Conservation (phyloP, 1,140 invertebrate genomes). For the Drosophila subobscura region DNA sequence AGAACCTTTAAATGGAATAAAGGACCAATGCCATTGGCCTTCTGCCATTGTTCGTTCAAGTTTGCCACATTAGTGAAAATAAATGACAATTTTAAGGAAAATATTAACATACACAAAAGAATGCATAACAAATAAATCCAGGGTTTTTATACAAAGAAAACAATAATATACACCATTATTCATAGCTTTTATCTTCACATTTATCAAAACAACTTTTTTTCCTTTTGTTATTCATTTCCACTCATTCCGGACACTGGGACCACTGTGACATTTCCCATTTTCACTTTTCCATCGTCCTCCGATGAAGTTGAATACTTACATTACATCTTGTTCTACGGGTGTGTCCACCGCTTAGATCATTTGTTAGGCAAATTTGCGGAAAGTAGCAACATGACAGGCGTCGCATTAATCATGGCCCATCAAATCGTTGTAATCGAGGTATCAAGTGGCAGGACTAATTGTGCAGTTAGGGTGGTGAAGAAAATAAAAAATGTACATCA, state of each 20-base stretch:
- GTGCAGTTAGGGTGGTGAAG: conserved; percentile 3
- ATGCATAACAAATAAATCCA: conserved; percentile 19
- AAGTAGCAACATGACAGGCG: conserved; percentile 62
- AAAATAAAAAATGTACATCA: conserved; percentile 1
- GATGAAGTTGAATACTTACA: conserved; percentile 25
- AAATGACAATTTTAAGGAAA: too few relatives aligned
- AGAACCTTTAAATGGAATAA: not conserved
- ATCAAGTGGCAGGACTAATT: conserved; percentile 69
- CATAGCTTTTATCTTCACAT: conserved; percentile 31
- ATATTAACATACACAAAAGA: too few relatives aligned
- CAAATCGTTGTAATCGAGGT: conserved; percentile 65
- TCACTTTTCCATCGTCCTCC: conserved; percentile 12
- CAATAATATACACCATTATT: conserved; percentile 41
- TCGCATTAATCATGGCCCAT: conserved; percentile 72
- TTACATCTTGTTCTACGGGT: not conserved
- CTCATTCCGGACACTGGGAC: conserved; percentile 8
- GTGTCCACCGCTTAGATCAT: conserved; percentile 28
- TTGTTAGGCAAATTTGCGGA: conserved; percentile 72
- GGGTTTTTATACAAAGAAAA: conserved; percentile 11
- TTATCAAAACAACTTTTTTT: conserved; percentile 17
- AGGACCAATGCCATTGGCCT: conserved; percentile 4
- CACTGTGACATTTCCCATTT: conserved; percentile 25
- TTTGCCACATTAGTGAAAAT: too few relatives aligned
- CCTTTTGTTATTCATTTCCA: conserved; percentile 4
- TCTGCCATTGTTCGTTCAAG: conserved; percentile 6